Base-by-base conservation (phyloP, 1,140 invertebrate genomes). In the Thrips palmi region DNA sequence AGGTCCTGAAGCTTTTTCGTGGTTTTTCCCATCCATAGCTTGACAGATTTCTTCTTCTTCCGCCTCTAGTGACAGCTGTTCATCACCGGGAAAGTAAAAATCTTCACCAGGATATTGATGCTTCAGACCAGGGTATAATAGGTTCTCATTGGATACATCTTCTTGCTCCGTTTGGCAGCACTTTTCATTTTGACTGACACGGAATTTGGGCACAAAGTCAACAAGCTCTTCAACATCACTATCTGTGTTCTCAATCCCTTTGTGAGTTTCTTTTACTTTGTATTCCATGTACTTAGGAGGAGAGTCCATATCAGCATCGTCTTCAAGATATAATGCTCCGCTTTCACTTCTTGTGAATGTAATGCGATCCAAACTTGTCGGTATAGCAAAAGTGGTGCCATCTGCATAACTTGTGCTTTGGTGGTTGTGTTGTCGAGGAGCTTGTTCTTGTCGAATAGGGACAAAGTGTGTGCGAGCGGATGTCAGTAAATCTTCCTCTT, bases 381-480 rank as follows among this genome's bases (percentile, higher is more conserved):
- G 63, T 32, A 78, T 71, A 25, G 67, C 60, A 55, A 77, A 77
- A 1, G 71, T 71, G 20, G 71, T 70, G 24, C 74, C 74, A 52
- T 77, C 72, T 25, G 65, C 66, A 53, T 68, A 69, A 32, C 18
- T 39, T 8, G 24, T 27, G 7, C 7, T 27, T 27, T 27, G 24
- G 24, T 27, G 2, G 39, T 42, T 17, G 24, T 38, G 19, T 39
- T 49, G 10, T 44, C 40, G 12, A 10, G 36, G 33, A 19, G 17
- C 31, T n/a, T 5, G 10, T 17, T 68, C 67, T 42, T 62, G 57
- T 49, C 68, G 68, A 43, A 82, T 82, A 2, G 78, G 78, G 39
- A 67, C 66, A 59, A 84, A 84, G 55, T 81, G 77, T 33, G 77
- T 79, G 32, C 68, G 65, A 37, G 67, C 59, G 2, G 76, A 78